A percentile compares a stretch with the other conserved stretches of the same genome.
These are phyloP conservation scores for Heteromurus nitidus DNA, from an alignment of 2,888 invertebrate genomes.

Conservation along the genomic window DNA sequence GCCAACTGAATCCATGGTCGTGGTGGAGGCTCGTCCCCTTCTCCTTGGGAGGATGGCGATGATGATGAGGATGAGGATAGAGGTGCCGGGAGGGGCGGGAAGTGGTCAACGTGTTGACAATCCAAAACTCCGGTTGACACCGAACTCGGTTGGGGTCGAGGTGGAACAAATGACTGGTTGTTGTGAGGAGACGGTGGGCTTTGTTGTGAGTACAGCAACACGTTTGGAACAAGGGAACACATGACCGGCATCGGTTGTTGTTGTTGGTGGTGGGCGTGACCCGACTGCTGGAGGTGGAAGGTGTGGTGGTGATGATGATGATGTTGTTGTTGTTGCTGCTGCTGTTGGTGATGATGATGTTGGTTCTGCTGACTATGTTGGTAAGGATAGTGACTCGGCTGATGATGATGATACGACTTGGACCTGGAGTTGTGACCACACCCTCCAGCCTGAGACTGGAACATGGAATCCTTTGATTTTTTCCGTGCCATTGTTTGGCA, in stretches of 20 bases:
- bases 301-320: background rate
- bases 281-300: background rate
- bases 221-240: too few species aligned
- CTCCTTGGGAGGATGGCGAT: background rate
- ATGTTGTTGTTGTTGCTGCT: background rate
- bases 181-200: background rate
- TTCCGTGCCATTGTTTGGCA: constrained; percentile 44
- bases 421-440: constrained; percentile 6
- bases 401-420: constrained; percentile 33
- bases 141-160: background rate
- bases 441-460: background rate
- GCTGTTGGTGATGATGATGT: background rate
- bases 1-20: constrained; percentile 96
- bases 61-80: background rate
- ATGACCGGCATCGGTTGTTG: too few species aligned
- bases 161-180: background rate
- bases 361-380: background rate
- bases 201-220: background rate
- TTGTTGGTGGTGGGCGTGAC: background rate
- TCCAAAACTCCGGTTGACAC: background rate
- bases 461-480: constrained; percentile 25
- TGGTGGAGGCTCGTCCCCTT: constrained; percentile 86
- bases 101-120: background rate
- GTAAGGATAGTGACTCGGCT: constrained; percentile 8
- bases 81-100: background rate